Conservation (phyloP, 1,140 invertebrate species). For the Hyphantria cunea region DNA sequence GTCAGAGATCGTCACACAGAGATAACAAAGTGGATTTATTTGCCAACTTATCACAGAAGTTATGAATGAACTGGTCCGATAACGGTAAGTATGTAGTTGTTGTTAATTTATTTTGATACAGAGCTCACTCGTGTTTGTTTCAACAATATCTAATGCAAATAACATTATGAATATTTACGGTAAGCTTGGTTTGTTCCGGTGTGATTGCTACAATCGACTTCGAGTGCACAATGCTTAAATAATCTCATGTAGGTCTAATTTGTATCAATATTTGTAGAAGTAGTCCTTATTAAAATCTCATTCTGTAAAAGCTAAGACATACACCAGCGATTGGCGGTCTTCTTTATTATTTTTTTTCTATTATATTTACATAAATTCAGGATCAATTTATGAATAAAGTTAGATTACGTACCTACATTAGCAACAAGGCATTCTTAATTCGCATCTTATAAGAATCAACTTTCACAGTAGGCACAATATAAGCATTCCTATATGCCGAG, state of each 20-base stretch:
- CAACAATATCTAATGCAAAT: constrained; percentile 26
- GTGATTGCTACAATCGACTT: constrained; percentile 7
- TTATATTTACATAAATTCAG: too few species aligned
- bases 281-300: too few species aligned
- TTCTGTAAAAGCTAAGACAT: too few species aligned
- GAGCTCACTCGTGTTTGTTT: constrained; percentile 31
- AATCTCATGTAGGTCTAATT: constrained; percentile 8
- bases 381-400: too few species aligned
- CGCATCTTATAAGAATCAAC: too few species aligned
- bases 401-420: too few species aligned
- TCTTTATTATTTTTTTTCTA: too few species aligned
- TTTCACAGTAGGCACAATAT: too few species aligned
- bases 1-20: constrained; percentile 14
- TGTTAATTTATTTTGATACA: constrained; percentile 41
- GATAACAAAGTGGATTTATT: constrained; percentile 29
- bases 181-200: constrained; percentile 23
- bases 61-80: constrained; percentile 60
- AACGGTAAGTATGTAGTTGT: constrained; percentile 38
- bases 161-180: constrained; percentile 24
- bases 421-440: too few species aligned
- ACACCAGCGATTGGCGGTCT: too few species aligned
- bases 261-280: background rate
- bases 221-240: constrained; percentile 8
- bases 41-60: constrained; percentile 51
- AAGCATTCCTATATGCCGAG: too few species aligned